A percentile compares a stretch with the other conserved stretches of the same genome.
phyloP scores from a whole-genome alignment of 2,113 vertebrate species.

The Mixornis gularis region DNA sequence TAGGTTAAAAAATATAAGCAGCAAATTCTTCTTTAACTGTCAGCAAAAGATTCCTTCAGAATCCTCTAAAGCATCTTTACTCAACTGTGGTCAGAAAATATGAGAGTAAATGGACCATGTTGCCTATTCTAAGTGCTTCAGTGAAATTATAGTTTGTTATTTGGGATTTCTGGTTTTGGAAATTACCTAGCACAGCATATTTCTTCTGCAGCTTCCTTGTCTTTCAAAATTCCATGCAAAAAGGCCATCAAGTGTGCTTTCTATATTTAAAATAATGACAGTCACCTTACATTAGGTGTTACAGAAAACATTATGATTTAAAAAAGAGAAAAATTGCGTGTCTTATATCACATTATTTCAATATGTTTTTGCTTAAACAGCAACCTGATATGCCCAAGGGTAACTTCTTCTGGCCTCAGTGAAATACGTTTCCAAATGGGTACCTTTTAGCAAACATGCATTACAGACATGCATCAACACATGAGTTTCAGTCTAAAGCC shows the following conservation, averaged over 20 bases:
- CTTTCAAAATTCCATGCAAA: background rate
- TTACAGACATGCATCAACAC: background rate
- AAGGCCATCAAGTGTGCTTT: background rate
- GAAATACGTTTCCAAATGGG: background rate
- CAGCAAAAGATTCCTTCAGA: background rate
- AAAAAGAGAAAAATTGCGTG: background rate
- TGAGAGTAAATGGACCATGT: background rate
- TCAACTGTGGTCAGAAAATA: slow-evolving; percentile 24
- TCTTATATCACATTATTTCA: background rate
- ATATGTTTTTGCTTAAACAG: background rate
- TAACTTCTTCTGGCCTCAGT: background rate
- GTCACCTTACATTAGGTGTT: background rate
- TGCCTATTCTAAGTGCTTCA: slow-evolving; percentile 19
- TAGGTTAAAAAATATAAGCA: background rate
- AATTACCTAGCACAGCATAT: background rate
- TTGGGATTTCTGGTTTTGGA: slow-evolving; percentile 17
- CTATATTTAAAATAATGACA: background rate
- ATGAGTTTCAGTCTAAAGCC: background rate
- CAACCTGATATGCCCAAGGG: background rate
- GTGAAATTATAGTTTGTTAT: slow-evolving; percentile 4
- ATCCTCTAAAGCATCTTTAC: slow-evolving; percentile 15
- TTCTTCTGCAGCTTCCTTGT: background rate
- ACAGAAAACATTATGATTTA: background rate
- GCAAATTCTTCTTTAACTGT: background rate
- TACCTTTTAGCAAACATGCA: background rate